Evolutionary conservation across 2,888 invertebrate genomes (phyloP), one percentile per base, ranked within the genome.

Genomic region (Lycocerus yunnanus): DNA sequence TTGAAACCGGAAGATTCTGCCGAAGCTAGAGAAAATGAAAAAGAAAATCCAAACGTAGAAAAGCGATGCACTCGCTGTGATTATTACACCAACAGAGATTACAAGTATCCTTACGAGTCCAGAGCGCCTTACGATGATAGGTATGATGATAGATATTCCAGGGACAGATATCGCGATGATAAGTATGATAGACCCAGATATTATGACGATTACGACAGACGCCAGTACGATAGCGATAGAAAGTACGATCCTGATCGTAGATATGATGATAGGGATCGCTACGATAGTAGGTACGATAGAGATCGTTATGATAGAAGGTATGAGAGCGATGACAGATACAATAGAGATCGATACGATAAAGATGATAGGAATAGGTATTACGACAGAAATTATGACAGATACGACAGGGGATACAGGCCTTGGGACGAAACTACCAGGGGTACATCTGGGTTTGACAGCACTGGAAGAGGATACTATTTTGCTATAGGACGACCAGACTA

Each of bases 361-460:
- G 71, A 75, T 16, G 72, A 72, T 18, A 58, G 70, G n/a, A 73
- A 75, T 58, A 66, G 69, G 13, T 65, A 77, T 14, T 79, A 80
- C 65, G 78, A 79, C 18, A 73, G 78, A 16, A 78, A 78, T 60
- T 72, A 79, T 43, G 77, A 73, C 16, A 58, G 78, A 15, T 76
- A 76, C 18, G 61, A 68, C 5, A 16, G 43, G 43, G 86, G 86
- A 43, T 87, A 87, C 72, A 88, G 90, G 71, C 90, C 90, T 0
- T 90, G 89, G 88, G 90, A 90, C 81, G 90, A 90, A 82, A 89
- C 89, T 6, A 89, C 89, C 78, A 90, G 92, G 63, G 92, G 92
- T 1, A 89, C 90, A 80, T 89, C 92, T 1, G 91, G 92, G 8
- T 92, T 90, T 88, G 92, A 92, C 83, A 90, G 70, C 21, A 75